Conservation (phyloP, 64 coral and sea anemone species). For the Platygyra sinensis region DNA sequence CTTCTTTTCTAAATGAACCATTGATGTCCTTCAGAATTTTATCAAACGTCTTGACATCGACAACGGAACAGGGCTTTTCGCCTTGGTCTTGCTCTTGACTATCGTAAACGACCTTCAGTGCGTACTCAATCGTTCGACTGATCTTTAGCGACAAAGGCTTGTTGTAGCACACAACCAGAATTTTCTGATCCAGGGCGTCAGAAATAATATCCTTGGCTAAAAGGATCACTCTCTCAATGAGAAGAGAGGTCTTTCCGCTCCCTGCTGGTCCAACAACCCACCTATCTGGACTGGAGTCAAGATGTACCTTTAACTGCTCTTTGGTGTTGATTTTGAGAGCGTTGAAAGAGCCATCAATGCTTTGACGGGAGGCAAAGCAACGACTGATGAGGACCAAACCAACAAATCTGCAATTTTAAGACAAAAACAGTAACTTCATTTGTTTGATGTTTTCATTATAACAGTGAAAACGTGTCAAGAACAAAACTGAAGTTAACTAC, state of each 20-base stretch:
- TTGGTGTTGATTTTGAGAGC: not conserved
- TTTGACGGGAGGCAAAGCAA: no score
- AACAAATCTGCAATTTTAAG: no score
- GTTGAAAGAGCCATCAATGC: no score
- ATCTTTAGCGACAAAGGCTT: conserved; percentile 4
- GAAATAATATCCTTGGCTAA: not conserved
- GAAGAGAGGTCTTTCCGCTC: conserved; percentile 64
- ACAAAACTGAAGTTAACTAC: no score
- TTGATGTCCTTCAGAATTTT: conserved; percentile 7
- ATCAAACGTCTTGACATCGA: conserved; percentile 41
- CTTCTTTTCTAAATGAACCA: not conserved
- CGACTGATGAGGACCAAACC: no score
- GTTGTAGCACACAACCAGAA: conserved; percentile 65
- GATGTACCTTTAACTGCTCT: conserved; percentile 18
- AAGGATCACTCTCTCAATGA: conserved; percentile 43
- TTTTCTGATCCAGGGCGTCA: not conserved
- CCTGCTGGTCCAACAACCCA: conserved; percentile 76
- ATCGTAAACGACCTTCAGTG: not conserved
- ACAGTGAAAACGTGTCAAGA: no score
- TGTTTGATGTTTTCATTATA: no score
- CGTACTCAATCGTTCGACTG: no score
- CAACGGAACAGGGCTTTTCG: not conserved
- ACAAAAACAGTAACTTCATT: no score
- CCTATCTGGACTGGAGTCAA: not conserved
- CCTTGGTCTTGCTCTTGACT: not conserved